Evolutionary conservation across 2,888 invertebrate species (phyloP), one percentile per base, ranked within the genome.

Genomic region (Lasioglossum figueresi): DNA sequence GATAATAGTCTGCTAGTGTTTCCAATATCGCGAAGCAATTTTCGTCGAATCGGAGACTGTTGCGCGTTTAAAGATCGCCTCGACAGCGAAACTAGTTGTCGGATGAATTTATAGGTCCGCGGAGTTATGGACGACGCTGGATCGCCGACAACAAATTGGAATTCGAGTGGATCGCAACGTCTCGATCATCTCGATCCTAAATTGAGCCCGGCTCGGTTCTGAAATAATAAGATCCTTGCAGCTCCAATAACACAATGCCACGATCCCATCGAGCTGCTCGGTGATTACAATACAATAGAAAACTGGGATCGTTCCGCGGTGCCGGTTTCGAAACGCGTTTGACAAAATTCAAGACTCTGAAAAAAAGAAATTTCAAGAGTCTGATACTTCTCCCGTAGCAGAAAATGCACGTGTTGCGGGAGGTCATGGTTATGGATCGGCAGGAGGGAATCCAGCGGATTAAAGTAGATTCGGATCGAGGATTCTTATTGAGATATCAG

Each of bases 401-500:
- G 59, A 40, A 31, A 74, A 40, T 66, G 52, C n/a, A 66, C 48
- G 37, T 37, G 43, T 27, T 45, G 66, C 23, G 45, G 52, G 52
- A 52, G 52, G 23, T 52, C 48, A 31, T 68, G 70, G 31, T 72
- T 76, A 84, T 79, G 52, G 79, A 63, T 79, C 40, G 19, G 66
- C 43, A 59, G 34, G 8, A 43, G 66, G 31, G 76, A 78, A 75
- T 80, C 56, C 40, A 59, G 23, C 48, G 82, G 86, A 85, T 87
- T 80, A 78, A 76, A 34, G 72, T 12, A 63, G 86, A 83, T 81
- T 76, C 80, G 70, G 78, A 77, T 75, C 79, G 80, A 34, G 85
- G 80, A 85, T 83, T 82, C 85, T 78, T 87, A 89, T 89, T 89
- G 87, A 89, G 88, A 89, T 88, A 88, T 88, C 88, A 88, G 88